Conservation (phyloP, 2,888 invertebrate species). For the Athetis lepigone region DNA sequence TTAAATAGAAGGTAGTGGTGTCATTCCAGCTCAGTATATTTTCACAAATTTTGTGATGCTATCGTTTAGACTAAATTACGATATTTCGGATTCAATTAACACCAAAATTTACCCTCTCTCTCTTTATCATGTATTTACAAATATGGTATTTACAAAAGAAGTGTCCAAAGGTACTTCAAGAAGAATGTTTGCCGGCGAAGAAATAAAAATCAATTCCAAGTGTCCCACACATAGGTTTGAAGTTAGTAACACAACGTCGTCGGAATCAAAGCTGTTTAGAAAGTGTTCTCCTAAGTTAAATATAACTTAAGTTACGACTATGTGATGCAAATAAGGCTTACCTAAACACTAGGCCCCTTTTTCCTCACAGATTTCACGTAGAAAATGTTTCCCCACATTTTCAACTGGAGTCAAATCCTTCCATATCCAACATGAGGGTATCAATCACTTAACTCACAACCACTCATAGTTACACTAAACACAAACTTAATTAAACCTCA, state of each 20-base stretch:
- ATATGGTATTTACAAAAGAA: background rate
- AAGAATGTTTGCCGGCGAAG: conserved; percentile 17
- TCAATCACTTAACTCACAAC: conserved; percentile 67
- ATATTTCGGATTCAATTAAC: background rate
- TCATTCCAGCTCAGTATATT: background rate
- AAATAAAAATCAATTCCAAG: conserved; percentile 23
- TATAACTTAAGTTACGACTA: conserved; percentile 51
- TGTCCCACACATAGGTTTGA: conserved; percentile 40
- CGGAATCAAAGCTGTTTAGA: conserved; percentile 59
- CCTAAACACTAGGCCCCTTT: conserved; percentile 83
- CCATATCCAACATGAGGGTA: conserved; percentile 77
- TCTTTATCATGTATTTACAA: background rate
- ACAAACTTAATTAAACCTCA: conserved; percentile 64
- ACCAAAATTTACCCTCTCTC: background rate
- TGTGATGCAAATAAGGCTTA: conserved; percentile 67
- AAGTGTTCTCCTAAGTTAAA: conserved; percentile 53
- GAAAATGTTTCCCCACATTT: conserved; percentile 86
- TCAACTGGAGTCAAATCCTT: conserved; percentile 70
- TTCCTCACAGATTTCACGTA: conserved; percentile 87
- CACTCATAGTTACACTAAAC: conserved; percentile 73
- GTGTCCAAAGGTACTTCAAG: background rate
- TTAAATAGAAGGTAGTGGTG: background rate
- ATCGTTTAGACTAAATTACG: background rate
- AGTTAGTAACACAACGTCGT: conserved; percentile 43
- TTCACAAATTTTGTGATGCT: background rate